Evolutionary conservation across 1,140 invertebrate species (phyloP).

Genomic region (Pseudomyrmex concolor): DNA sequence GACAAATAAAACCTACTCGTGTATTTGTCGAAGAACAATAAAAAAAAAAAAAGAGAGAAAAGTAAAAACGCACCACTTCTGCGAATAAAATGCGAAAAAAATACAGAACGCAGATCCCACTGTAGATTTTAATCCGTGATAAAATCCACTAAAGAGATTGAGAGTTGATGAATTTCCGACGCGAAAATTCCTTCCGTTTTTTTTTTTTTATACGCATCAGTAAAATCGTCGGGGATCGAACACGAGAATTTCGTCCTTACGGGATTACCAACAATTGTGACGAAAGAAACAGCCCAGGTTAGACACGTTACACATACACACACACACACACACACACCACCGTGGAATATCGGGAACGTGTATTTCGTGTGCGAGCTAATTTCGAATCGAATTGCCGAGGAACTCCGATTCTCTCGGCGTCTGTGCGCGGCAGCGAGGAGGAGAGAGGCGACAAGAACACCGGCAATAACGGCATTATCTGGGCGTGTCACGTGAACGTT

Average conservation of each 20-base stretch:
- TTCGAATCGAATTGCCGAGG: constrained; percentile 35
- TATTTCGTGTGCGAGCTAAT: constrained; percentile 23
- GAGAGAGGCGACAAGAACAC: constrained; percentile 29
- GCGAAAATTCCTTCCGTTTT: background rate
- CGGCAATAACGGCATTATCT: constrained; percentile 70
- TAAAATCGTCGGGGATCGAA: background rate
- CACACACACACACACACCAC: too few relatives aligned
- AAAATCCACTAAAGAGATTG: background rate
- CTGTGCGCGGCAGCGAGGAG: constrained; percentile 33
- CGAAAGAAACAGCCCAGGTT: background rate
- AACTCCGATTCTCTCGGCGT: constrained; percentile 44
- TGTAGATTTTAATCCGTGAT: background rate
- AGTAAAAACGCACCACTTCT: too few relatives aligned
- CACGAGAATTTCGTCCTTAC: background rate
- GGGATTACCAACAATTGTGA: background rate
- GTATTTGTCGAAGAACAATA: too few relatives aligned
- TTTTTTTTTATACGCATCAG: too few relatives aligned
- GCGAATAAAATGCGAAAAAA: too few relatives aligned
- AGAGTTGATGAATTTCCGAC: background rate
- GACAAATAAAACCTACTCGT: too few relatives aligned
- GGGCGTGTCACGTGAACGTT: constrained; percentile 70
- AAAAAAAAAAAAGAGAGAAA: too few relatives aligned
- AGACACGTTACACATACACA: background rate
- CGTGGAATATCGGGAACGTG: background rate
- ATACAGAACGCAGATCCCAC: too few relatives aligned